phyloP scores from a whole-genome alignment of 2,888 invertebrate genomes.

The Chrysodeixis includens region DNA sequence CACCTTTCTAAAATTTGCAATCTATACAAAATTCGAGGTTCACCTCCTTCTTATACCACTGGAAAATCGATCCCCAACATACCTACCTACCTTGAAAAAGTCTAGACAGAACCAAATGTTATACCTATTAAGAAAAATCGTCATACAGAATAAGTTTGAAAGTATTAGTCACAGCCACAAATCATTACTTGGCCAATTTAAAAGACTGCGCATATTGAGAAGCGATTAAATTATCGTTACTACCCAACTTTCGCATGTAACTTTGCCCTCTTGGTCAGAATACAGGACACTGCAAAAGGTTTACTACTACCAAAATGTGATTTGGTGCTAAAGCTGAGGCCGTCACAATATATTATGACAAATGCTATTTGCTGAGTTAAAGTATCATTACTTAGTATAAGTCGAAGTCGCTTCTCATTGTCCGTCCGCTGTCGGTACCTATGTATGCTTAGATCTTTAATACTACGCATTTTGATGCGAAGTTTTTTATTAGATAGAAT shows the following conservation, averaged over 20 bases:
- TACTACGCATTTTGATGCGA: too few species aligned
- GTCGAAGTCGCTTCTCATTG: too few species aligned
- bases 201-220: constrained; percentile 1
- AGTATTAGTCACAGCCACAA: neutral
- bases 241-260: neutral
- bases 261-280: neutral
- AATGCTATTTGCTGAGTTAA: too few species aligned
- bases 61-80: neutral
- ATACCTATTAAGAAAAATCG: neutral
- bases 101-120: neutral
- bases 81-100: too few species aligned
- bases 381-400: too few species aligned
- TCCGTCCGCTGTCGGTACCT: too few species aligned
- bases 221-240: neutral
- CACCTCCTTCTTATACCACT: too few species aligned
- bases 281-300: neutral
- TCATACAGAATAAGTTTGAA: neutral
- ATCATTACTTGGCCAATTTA: neutral
- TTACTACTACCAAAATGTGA: neutral
- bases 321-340: neutral
- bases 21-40: too few species aligned
- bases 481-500: too few species aligned
- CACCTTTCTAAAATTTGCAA: too few species aligned
- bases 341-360: too few species aligned
- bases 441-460: too few species aligned